A percentile compares a stretch with the other conserved stretches of the same genome.
Evolutionary conservation across 2,888 invertebrate species (phyloP).

Genomic region (Platycheirus albimanus): DNA sequence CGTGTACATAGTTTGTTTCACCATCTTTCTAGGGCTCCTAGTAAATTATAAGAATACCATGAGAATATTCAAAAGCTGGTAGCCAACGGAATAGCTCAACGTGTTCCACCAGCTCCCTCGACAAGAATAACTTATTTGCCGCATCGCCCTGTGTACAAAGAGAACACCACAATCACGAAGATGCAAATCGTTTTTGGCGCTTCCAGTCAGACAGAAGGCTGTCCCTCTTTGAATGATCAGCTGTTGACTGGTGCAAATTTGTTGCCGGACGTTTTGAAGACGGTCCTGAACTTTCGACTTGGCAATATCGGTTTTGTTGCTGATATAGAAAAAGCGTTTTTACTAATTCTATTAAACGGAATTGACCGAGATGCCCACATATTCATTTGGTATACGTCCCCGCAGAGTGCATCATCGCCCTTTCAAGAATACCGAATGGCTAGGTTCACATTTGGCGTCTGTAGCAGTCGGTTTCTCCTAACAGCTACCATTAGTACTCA

Average conservation of each 20-base stretch:
- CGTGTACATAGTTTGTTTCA: conserved; percentile 13
- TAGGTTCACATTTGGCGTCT: conserved; percentile 28
- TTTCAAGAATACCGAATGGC: conserved; percentile 37
- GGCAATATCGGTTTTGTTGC: conserved; percentile 14
- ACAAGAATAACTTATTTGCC: conserved; percentile 17
- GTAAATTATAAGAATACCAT: conserved; percentile 16
- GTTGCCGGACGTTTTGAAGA: conserved; percentile 34
- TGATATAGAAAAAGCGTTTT: conserved; percentile 15
- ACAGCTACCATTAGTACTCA: conserved; percentile 15
- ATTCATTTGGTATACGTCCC: conserved; percentile 20
- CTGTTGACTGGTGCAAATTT: conserved; percentile 38
- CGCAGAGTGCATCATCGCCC: neutral
- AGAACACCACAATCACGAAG: conserved; percentile 26
- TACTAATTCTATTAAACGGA: conserved; percentile 9
- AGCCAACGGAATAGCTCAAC: conserved; percentile 20
- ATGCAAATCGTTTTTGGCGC: conserved; percentile 41
- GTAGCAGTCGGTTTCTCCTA: conserved; percentile 18
- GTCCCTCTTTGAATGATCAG: conserved; percentile 17
- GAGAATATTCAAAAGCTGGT: conserved; percentile 22
- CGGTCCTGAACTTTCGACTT: conserved; percentile 31
- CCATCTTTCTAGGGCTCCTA: conserved; percentile 27
- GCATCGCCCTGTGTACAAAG: conserved; percentile 32
- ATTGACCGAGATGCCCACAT: conserved; percentile 25
- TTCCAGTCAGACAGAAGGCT: conserved; percentile 17
- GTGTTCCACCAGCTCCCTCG: conserved; percentile 20